phyloP scores from a whole-genome alignment of 2,888 invertebrate genomes.

The Harmothoe impar region DNA sequence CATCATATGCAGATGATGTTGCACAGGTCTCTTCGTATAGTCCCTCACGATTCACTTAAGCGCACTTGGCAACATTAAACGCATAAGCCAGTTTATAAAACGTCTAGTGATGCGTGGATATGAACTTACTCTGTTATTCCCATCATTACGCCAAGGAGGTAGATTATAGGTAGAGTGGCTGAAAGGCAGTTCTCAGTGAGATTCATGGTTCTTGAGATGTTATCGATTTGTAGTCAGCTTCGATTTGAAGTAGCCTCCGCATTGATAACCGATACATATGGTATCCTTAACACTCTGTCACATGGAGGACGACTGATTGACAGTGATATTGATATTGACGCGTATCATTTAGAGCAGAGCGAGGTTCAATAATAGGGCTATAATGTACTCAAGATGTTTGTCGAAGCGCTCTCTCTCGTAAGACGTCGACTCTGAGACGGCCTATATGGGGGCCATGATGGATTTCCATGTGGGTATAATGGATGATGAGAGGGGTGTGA shows the following conservation, averaged over 20 bases:
- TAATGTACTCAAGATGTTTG: conserved; percentile 10
- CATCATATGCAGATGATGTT: no score
- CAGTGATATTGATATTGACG: conserved; percentile 25
- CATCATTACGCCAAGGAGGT: no score
- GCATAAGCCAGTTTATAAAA: no score
- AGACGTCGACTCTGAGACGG: neutral
- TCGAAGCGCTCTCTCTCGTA: neutral
- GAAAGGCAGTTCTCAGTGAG: no score
- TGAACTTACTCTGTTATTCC: no score
- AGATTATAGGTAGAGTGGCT: no score
- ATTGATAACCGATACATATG: neutral
- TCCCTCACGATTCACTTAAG: no score
- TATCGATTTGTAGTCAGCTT: neutral
- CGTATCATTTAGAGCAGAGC: conserved; percentile 3
- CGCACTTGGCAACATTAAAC: no score
- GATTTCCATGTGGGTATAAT: neutral
- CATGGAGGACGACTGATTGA: neutral
- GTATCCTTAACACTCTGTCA: no score
- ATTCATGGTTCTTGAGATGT: no score
- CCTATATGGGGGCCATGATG: neutral
- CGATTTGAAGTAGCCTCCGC: neutral
- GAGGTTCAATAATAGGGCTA: neutral
- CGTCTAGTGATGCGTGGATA: no score
- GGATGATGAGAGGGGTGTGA: neutral
- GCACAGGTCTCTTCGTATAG: no score